A percentile compares a stretch with the other conserved stretches of the same genome.
phyloP scores from a whole-genome alignment of 2,888 invertebrate species.

The Drosophila demipolita region DNA sequence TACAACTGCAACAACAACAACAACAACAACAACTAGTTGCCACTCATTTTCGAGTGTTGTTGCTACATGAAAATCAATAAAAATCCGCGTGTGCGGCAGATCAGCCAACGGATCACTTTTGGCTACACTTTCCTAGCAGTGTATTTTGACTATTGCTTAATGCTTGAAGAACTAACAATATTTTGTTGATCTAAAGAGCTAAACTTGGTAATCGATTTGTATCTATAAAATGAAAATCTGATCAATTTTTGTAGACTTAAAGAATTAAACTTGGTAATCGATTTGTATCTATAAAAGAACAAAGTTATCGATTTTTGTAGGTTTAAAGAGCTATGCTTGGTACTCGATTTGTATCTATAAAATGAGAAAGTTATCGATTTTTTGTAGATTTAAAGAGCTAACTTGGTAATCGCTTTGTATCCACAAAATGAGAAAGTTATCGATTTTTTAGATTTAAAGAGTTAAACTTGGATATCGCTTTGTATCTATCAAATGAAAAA shows the following conservation, averaged over 20 bases:
- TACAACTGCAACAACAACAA: neutral
- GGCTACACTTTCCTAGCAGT: neutral
- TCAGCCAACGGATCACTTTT: conserved; percentile 39
- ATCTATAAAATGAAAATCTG: neutral
- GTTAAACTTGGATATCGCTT: no score
- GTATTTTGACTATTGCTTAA: neutral
- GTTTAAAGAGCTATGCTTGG: neutral
- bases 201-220: neutral
- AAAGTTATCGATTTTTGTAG: no score
- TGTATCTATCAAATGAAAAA: no score
- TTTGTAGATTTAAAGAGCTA: neutral
- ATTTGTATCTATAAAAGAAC: no score
- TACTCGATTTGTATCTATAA: neutral
- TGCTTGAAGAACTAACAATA: no score
- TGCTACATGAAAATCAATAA: conserved; percentile 71
- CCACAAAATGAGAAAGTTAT: no score
- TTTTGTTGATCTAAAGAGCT: neutral
- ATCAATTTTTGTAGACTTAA: no score
- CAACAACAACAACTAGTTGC: conserved; percentile 29
- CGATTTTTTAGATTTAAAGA: no score
- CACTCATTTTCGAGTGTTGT: conserved; percentile 54
- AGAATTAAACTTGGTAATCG: no score
- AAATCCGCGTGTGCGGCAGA: conserved; percentile 72
- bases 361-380: no score
- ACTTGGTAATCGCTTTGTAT: neutral